Evolutionary conservation across 2,888 invertebrate species (phyloP), one percentile per base, ranked within the genome.

Genomic region (Apodemia zela): DNA sequence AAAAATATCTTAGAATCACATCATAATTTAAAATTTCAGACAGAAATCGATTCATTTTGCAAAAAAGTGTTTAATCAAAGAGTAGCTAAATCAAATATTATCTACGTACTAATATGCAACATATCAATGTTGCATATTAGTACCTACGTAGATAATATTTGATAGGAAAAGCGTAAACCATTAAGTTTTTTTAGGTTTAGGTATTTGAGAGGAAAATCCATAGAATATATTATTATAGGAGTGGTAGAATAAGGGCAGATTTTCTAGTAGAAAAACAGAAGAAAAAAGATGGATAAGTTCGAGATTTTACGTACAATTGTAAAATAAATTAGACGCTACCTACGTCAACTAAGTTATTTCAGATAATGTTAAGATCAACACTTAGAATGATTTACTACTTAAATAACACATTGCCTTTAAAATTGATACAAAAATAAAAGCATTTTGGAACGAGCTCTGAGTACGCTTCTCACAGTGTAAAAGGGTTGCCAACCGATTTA

Each of bases 401-500:
- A 70, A 76, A 73, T 74, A 77, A 78, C 83, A 85, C 80, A 81
- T 85, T 82, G 82, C 80, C 76, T 67, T 67, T 71, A 69, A 73
- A 77, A 76, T 74, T 71, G 76, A 78, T 78, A 78, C 76, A 78
- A 81, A 82, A 86, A 84, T 84, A 85, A 86, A 82, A 79, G 75
- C 75, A 80, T 76, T 78, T 72, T 71, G 72, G 70, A 75, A 73
- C 75, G 72, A 72, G 71, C 71, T 72, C 69, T 61, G 70, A 72
- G 73, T 76, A 73, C 80, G 73, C 77, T 85, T 84, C 85, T 80
- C 84, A 84, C 84, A 82, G 75, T 75, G 76, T 82, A 77, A 82
- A 82, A 82, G 82, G 82, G 82, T 81, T 79, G 81, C 80, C 77
- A 76, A 79, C 79, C 79, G 79, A 84, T 84, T 83, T 87, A 87